These are phyloP conservation scores for Xestoiulus laeticollis DNA, from an alignment of 2,888 invertebrate genomes.

Conservation along the genomic window DNA sequence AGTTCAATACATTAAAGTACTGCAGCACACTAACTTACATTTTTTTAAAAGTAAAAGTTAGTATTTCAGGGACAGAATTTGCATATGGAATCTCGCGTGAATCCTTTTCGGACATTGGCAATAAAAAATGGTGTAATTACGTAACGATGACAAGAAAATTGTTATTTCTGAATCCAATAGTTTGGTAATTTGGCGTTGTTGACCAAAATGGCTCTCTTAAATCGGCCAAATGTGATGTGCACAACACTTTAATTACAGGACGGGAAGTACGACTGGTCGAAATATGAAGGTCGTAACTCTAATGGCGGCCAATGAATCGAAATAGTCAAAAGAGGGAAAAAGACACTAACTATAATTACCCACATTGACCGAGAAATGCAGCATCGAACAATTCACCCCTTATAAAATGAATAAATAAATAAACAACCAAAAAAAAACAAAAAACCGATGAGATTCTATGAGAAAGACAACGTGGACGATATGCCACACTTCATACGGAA, in stretches of 20 bases:
- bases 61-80: neutral
- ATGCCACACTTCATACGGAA: too few relatives aligned
- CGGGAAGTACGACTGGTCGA: neutral
- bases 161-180: neutral
- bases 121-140: neutral
- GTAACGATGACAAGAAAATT: constrained; percentile 24
- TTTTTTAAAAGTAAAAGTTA: neutral
- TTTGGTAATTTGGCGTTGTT: constrained; percentile 19
- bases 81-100: neutral
- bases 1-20: too few relatives aligned
- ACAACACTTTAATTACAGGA: constrained; percentile 13
- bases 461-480: too few relatives aligned
- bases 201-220: constrained; percentile 35
- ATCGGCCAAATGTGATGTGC: constrained; percentile 11
- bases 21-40: too few relatives aligned
- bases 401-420: neutral
- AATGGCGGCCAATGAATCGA: neutral
- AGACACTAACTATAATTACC: constrained; percentile 1
- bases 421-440: too few relatives aligned
- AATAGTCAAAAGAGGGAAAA: neutral
- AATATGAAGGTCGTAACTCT: neutral
- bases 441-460: too few relatives aligned
- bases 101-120: neutral
- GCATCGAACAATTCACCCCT: neutral
- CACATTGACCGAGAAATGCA: neutral